Evolutionary conservation across 2,888 invertebrate species (phyloP), one percentile per base, ranked within the genome.

Genomic region (Allacma fusca): DNA sequence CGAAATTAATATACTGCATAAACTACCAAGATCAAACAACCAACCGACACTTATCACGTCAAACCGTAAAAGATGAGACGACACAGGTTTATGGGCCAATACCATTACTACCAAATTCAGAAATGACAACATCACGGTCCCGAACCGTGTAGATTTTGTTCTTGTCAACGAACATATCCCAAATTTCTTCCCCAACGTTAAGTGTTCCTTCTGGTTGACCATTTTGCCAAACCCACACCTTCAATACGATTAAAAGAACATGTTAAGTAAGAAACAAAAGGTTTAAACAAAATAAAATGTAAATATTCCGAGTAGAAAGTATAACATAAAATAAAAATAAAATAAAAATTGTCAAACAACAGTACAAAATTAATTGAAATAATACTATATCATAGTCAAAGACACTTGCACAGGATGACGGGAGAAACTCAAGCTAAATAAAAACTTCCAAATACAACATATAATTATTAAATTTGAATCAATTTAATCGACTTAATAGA

Each of bases 171-270:
- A 88, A 86, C 77, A 92, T 86, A 84, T 89, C 90, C 86, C 90
- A 91, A 1, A 91, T 89, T 86, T 91, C 91, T 85, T 92, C 91
- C 76, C 90, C 84, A 44, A 90, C 87, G 80, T 88, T 88, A 83
- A 89, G 90, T 78, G 85, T 86, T 13, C 90, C 89, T 83, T 89
- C 89, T 57, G 88, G 85, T 71, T 84, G 85, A 75, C 89, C 88
- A 78, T 90, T 87, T 85, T 90, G 88, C 85, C 88, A 91, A 24
- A 91, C 87, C 65, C 87, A 86, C 13, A 91, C 88, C 91, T 91
- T 83, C 21, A 72, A 59, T n/a, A 24, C 19, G 12, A 71, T 50
- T 7, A 64, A 40, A 40, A 40, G 13, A 40, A 9, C 13, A 13
- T 50, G 13, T 50, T 13, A 23, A 21, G 43, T 5, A 26, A 26